Evolutionary conservation across 2,888 invertebrate genomes (phyloP).

Genomic region (Archaeoteleia sp.): DNA sequence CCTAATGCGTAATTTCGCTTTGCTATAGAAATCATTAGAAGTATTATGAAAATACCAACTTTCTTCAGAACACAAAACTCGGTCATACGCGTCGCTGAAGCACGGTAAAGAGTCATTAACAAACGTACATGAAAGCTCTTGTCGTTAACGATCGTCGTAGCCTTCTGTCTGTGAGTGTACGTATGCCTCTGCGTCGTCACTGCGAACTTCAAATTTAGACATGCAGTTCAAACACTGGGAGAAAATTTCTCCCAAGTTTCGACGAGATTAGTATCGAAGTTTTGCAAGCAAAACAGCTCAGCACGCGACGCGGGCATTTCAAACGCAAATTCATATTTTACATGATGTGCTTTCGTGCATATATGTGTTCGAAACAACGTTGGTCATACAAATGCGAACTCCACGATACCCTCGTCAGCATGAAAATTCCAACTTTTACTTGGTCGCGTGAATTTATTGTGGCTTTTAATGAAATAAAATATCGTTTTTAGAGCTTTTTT

Average conservation of each 20-base stretch:
- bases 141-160: constrained; percentile 55
- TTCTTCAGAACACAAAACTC: constrained; percentile 39
- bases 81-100: constrained; percentile 42
- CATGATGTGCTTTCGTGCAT: constrained; percentile 1
- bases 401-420: constrained; percentile 9
- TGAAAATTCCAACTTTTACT: constrained; percentile 33
- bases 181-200: constrained; percentile 11
- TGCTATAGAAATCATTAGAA: constrained; percentile 28
- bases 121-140: constrained; percentile 53
- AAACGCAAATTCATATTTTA: constrained; percentile 25
- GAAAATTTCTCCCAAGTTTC: constrained; percentile 30
- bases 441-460: constrained; percentile 22
- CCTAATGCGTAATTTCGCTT: constrained; percentile 27
- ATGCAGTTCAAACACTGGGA: constrained; percentile 32
- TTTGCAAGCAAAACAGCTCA: constrained; percentile 28
- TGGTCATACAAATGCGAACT: not conserved
- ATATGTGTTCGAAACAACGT: not conserved
- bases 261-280: constrained; percentile 43
- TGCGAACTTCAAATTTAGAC: constrained; percentile 39
- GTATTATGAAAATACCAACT: constrained; percentile 34
- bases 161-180: constrained; percentile 29
- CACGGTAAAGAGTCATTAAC: constrained; percentile 56
- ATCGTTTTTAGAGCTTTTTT: constrained; percentile 13
- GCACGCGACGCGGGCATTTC: constrained; percentile 30
- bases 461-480: constrained; percentile 39